A percentile compares a stretch with the other conserved stretches of the same genome.
Evolutionary conservation across 37 sponge, comb jelly and placozoan species (phyloP).

Genomic region (Diacarnus erythraeanus): DNA sequence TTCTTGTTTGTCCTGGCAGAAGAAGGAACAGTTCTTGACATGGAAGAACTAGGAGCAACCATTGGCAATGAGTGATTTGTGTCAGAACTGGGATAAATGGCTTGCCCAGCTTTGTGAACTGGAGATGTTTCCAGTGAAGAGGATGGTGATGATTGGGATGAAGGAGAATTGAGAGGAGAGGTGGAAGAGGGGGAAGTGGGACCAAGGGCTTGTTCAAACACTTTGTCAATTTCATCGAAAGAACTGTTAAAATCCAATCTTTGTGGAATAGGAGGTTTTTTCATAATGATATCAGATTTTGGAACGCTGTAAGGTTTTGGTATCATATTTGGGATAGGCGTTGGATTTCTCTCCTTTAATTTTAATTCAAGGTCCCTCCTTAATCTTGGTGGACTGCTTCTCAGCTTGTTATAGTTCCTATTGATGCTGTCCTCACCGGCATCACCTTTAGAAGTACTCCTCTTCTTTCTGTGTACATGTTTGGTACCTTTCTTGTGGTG

Average conservation of each 20-base stretch:
- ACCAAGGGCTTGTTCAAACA: neutral
- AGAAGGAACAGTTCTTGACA: neutral
- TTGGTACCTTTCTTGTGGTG: constrained; percentile 6
- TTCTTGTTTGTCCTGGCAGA: neutral
- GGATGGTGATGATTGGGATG: constrained; percentile 18
- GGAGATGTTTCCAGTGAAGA: constrained; percentile 29
- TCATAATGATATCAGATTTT: neutral
- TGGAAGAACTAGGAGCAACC: neutral
- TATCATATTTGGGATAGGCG: constrained; percentile 29
- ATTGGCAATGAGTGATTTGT: neutral
- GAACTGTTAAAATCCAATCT: neutral
- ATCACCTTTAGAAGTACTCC: neutral
- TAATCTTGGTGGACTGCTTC: constrained; percentile 11
- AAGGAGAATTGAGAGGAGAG: constrained; percentile 33
- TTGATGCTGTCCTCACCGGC: neutral
- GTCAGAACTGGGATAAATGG: neutral
- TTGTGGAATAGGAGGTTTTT: neutral
- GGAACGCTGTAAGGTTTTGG: neutral
- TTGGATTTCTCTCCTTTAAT: constrained; percentile 26
- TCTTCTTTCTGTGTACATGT: neutral
- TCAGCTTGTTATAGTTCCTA: constrained; percentile 25
- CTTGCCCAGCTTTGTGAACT: neutral
- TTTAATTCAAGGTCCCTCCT: neutral
- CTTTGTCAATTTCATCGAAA: constrained; percentile 16
- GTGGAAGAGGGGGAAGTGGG: constrained; percentile 17